Percentiles rank a stretch among this genome's conserved stretches.
Conservation (phyloP, 2,113 vertebrate genomes). For the Plestiodon gilberti region DNA sequence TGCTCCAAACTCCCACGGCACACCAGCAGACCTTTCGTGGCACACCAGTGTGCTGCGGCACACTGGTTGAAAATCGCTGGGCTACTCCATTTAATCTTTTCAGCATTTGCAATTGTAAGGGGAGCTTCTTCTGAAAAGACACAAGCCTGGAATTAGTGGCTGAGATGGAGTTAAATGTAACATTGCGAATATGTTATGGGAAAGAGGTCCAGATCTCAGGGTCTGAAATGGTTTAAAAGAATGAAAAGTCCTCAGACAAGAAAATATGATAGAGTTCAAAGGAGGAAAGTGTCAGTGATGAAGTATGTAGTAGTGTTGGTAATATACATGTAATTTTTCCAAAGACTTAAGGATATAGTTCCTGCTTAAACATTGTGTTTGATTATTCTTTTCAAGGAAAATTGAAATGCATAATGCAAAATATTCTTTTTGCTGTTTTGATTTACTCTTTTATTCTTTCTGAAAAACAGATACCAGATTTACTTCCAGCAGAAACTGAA, state of each 20-base stretch:
- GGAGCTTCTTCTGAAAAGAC: too few species aligned
- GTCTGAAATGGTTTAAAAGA: background rate
- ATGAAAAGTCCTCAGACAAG: background rate
- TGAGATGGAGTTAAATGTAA: too few species aligned
- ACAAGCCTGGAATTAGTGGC: background rate
- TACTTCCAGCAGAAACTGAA: conserved; percentile 43
- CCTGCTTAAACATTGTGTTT: background rate
- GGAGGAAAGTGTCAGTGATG: background rate
- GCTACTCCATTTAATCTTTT: too few species aligned
- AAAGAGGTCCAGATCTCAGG: background rate
- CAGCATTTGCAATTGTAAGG: too few species aligned
- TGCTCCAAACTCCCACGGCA: too few species aligned
- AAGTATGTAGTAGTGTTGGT: background rate
- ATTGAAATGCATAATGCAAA: background rate
- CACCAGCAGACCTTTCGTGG: too few species aligned
- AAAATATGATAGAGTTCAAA: background rate
- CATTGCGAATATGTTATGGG: background rate
- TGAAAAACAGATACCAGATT: background rate
- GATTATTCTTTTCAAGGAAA: background rate
- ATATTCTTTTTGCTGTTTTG: background rate
- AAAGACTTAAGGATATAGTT: background rate
- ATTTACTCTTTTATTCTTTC: conserved; percentile 1
- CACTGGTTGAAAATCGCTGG: too few species aligned
- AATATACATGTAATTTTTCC: background rate
- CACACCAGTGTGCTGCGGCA: too few species aligned